phyloP scores from a whole-genome alignment of 2,797 vertebrate genomes.

The Chrysocyon brachyurus region DNA sequence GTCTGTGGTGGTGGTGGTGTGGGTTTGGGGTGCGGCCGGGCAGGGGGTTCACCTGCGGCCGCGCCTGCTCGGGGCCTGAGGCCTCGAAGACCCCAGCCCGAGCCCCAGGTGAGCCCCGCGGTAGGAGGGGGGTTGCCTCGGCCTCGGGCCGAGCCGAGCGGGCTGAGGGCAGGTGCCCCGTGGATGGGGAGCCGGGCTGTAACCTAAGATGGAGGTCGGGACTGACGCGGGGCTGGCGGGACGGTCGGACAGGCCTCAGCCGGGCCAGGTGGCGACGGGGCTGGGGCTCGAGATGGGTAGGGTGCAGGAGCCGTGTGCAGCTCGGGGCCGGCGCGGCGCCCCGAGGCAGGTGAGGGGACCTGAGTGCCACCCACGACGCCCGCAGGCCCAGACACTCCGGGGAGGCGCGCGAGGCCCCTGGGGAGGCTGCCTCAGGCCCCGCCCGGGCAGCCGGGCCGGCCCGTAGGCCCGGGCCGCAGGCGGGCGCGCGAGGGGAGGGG shows the following conservation, averaged over 20 bases:
- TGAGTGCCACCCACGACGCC: slow-evolving; percentile 82
- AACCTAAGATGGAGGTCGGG: slow-evolving; percentile 85
- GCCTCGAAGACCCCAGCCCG: slow-evolving; percentile 76
- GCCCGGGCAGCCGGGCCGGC: slow-evolving; percentile 71
- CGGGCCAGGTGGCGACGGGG: slow-evolving; percentile 58
- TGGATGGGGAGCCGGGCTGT: slow-evolving; percentile 79
- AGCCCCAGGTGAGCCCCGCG: slow-evolving; percentile 81
- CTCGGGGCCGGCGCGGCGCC: slow-evolving; percentile 51
- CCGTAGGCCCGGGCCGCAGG: slow-evolving; percentile 67
- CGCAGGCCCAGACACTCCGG: slow-evolving; percentile 58
- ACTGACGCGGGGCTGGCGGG: slow-evolving; percentile 75
- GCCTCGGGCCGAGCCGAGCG: slow-evolving; percentile 71
- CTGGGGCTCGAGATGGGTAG: slow-evolving; percentile 49
- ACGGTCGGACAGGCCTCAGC: slow-evolving; percentile 67
- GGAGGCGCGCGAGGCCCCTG: slow-evolving; percentile 61
- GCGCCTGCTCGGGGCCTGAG: slow-evolving; percentile 72
- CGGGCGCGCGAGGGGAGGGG: slow-evolving; percentile 64
- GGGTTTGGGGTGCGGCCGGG: slow-evolving; percentile 82
- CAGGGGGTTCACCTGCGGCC: slow-evolving; percentile 79
- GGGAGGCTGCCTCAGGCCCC: slow-evolving; percentile 67
- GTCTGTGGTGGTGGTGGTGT: slow-evolving; percentile 80
- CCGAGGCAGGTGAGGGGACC: slow-evolving; percentile 72
- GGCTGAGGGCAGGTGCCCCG: slow-evolving; percentile 83
- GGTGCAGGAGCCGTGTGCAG: slow-evolving; percentile 16
- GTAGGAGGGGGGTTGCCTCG: slow-evolving; percentile 64